A percentile compares a stretch with the other conserved stretches of the same genome.
Conservation (phyloP, 2,888 invertebrate genomes). For the Lampropteryx suffumata region DNA sequence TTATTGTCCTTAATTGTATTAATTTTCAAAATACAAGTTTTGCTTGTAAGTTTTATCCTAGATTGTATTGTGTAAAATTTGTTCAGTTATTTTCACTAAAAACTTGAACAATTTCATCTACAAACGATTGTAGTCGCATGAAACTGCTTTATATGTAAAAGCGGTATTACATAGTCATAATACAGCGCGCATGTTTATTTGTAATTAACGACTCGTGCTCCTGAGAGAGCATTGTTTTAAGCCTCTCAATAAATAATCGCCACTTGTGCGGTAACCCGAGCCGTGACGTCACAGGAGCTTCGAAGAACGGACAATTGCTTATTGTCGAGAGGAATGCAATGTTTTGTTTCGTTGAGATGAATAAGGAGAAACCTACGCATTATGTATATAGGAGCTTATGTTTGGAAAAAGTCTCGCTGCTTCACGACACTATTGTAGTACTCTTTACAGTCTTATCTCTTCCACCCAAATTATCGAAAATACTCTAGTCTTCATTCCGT, state of each 20-base stretch:
- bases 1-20: too few species aligned
- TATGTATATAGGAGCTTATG: not conserved
- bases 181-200: constrained; percentile 65
- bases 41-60: too few species aligned
- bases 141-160: constrained; percentile 6
- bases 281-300: constrained; percentile 33
- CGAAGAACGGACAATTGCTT: constrained; percentile 31
- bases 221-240: constrained; percentile 69
- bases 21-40: too few species aligned
- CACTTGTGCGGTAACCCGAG: constrained; percentile 65
- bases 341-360: constrained; percentile 4
- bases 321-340: constrained; percentile 23
- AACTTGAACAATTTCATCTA: too few species aligned
- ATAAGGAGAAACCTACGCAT: not conserved
- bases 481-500: too few species aligned
- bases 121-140: too few species aligned
- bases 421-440: too few species aligned
- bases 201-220: constrained; percentile 75
- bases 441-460: too few species aligned
- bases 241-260: constrained; percentile 64
- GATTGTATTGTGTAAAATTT: too few species aligned
- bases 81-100: too few species aligned
- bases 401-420: too few species aligned
- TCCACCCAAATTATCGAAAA: too few species aligned
- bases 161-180: constrained; percentile 40